Evolutionary conservation across 2,797 vertebrate genomes (phyloP), one percentile per base, ranked within the genome.

Genomic region (Periparus ater): DNA sequence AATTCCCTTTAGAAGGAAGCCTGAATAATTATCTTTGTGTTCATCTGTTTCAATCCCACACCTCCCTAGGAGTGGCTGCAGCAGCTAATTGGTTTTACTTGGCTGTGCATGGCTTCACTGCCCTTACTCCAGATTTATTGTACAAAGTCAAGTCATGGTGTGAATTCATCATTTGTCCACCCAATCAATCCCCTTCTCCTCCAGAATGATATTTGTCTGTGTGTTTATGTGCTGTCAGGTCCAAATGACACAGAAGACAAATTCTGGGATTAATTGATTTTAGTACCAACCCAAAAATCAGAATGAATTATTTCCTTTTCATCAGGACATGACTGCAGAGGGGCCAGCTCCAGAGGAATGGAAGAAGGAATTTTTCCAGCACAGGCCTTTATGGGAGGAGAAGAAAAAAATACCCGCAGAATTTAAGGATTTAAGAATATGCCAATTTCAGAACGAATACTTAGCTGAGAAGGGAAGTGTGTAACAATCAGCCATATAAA

Each of bases 51-150:
- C 94, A 80, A 71, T 85, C 94, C 93, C 76, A 54, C 88, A 45
- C 89, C 83, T 94, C 91, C 76, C 55, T 71, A 79, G 89, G 63
- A 94, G 57, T 71, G 93, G 71, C 88, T 93, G 63, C 74, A 87
- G 53, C 80, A 80, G 80, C 80, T 95, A 95, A 95, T 96, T 94
- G 93, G 63, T 93, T 94, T 94, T 89, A 92, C 61, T 95, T 50
- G 4, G 74, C 88, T 36, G 45, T 85, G 77, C 22, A 1, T 90
- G 88, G 54, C 73, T 92, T 72, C 83, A 32, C 51, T 4, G 11
- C 71, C 88, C 90, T 83, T 74, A 32, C 61, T 95, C 62, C 80
- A 80, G 71, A 96, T 93, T 89, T 89, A 95, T 79, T 86, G 89
- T 88, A 72, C 57, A 10, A 58, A 91, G 77, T 92, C 84, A 86